These are phyloP conservation scores for Tarsius wallacei DNA, from an alignment of 2,797 vertebrate species.

Conservation along the genomic window DNA sequence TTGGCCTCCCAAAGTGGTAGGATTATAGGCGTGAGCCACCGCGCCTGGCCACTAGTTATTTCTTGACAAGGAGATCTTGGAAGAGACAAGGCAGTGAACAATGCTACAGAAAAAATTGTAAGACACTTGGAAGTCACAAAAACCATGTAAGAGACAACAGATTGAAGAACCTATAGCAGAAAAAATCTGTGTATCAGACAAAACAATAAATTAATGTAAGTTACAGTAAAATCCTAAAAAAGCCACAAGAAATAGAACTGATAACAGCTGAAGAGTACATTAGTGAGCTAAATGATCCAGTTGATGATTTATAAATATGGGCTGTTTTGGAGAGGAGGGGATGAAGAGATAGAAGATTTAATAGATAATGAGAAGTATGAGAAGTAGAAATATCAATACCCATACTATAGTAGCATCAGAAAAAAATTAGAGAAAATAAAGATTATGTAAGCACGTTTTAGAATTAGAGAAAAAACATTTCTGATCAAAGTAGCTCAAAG, in stretches of 20 bases:
- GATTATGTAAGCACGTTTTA: not conserved
- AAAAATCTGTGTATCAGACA: not conserved
- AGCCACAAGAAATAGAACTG: not conserved
- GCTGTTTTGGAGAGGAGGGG: not conserved
- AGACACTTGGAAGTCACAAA: not conserved
- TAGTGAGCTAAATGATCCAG: not conserved
- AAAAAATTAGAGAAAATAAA: not conserved
- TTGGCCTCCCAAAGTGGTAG: too few species aligned
- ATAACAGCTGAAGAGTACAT: not conserved
- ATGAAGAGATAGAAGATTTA: slow-evolving; percentile 43
- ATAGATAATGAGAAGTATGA: not conserved
- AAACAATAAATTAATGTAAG: slow-evolving; percentile 47
- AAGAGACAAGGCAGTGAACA: slow-evolving; percentile 35
- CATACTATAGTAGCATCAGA: not conserved
- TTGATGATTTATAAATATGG: slow-evolving; percentile 6
- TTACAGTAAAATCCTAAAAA: not conserved
- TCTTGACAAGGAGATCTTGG: not conserved
- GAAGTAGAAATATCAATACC: not conserved
- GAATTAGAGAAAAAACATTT: not conserved
- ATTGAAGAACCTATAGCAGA: not conserved
- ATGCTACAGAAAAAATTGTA: not conserved
- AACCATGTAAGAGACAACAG: not conserved
- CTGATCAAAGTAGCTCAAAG: not conserved
- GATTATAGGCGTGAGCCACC: too few species aligned
- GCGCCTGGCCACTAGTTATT: too few species aligned